These are phyloP conservation scores for Adrianichthys oophorus DNA, from an alignment of 2,797 vertebrate genomes.

Conservation along the genomic window DNA sequence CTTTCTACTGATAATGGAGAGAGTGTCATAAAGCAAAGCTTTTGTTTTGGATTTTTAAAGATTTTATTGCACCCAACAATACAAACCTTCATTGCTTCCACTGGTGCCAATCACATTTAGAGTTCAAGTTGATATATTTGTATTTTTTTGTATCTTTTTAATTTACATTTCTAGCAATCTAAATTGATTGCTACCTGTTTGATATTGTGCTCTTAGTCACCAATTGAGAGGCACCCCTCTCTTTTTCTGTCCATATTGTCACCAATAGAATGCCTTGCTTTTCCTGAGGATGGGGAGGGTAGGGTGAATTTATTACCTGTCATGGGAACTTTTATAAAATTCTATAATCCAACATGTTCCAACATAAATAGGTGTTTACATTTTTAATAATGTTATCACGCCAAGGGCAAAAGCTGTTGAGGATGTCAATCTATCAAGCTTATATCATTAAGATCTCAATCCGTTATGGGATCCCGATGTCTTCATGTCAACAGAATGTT, in stretches of 20 bases:
- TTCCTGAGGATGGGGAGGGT: conserved; percentile 10
- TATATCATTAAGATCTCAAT: no score
- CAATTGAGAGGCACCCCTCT: conserved; percentile 47
- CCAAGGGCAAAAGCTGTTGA: conserved; percentile 17
- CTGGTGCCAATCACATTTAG: conserved; percentile 40
- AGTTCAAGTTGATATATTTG: conserved; percentile 44
- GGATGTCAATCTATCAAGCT: conserved; percentile 29
- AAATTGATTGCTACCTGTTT: conserved; percentile 33
- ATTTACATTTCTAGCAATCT: conserved; percentile 21
- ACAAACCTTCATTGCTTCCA: conserved; percentile 40
- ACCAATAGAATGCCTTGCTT: conserved; percentile 16
- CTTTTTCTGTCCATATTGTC: conserved; percentile 36
- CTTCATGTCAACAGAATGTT: background rate
- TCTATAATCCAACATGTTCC: conserved; percentile 23
- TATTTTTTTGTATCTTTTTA: conserved; percentile 16
- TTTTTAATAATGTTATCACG: conserved; percentile 18
- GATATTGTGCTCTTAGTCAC: conserved; percentile 18
- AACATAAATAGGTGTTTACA: conserved; percentile 22
- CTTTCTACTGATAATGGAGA: conserved; percentile 72
- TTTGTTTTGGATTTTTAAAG: conserved; percentile 74
- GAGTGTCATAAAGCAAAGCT: conserved; percentile 74
- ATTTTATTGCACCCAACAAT: conserved; percentile 78
- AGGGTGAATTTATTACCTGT: conserved; percentile 30
- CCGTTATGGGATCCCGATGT: background rate
- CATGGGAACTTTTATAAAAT: conserved; percentile 29